Evolutionary conservation across 2,113 vertebrate species (phyloP).

Genomic region (Dipodomys stephensi): DNA sequence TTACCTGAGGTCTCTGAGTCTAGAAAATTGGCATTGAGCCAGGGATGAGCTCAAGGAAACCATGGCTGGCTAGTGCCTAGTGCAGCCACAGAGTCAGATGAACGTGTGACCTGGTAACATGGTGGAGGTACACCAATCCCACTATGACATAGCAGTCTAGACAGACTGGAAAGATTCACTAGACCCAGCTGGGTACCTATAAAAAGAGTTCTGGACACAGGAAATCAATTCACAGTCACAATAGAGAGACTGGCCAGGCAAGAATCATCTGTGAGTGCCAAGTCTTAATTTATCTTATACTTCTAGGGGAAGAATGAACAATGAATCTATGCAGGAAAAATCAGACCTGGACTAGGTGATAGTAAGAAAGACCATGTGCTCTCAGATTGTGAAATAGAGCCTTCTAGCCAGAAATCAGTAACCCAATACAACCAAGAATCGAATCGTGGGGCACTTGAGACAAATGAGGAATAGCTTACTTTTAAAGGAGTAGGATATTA

Average conservation of each 20-base stretch:
- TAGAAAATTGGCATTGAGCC: background rate
- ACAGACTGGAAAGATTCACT: background rate
- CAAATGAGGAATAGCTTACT: background rate
- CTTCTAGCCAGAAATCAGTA: background rate
- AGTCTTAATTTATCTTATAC: background rate
- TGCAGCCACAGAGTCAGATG: too few species aligned
- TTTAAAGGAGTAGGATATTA: background rate
- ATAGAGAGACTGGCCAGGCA: background rate
- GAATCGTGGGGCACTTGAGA: background rate
- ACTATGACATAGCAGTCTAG: background rate
- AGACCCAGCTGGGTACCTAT: background rate
- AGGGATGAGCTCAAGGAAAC: background rate
- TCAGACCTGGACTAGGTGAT: background rate
- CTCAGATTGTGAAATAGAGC: background rate
- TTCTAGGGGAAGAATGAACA: background rate
- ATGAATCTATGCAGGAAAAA: background rate
- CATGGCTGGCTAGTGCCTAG: background rate
- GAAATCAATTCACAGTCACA: background rate
- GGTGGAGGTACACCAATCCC: background rate
- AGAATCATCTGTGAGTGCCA: background rate
- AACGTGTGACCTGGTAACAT: too few species aligned
- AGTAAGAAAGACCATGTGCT: background rate
- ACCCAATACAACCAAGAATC: background rate
- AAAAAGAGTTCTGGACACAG: background rate
- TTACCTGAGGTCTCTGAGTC: background rate